These are phyloP conservation scores for Phodopus roborovskii DNA, from an alignment of 2,113 vertebrate genomes.

Conservation along the genomic window DNA sequence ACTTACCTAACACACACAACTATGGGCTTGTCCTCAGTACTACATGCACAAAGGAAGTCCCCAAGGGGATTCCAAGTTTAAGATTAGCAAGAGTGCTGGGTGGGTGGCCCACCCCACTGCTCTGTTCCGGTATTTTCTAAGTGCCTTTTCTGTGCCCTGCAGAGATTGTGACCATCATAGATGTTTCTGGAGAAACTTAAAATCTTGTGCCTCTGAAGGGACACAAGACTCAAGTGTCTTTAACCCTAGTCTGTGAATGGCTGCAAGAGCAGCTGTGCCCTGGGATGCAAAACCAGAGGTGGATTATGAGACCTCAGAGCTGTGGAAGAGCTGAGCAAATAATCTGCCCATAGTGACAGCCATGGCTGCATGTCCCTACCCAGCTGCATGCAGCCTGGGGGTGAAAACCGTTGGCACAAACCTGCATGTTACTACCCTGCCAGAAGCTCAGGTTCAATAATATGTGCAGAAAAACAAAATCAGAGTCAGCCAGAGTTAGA, in stretches of 20 bases:
- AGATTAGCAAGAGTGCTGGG: background rate
- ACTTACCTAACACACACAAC: background rate
- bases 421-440: background rate
- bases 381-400: background rate
- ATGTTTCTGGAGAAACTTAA: conserved; percentile 23
- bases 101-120: background rate
- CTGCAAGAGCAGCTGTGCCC: background rate
- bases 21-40: background rate
- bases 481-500: background rate
- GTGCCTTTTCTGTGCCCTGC: conserved; percentile 53
- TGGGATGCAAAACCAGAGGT: background rate
- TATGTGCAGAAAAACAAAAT: background rate
- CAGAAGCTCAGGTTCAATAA: background rate
- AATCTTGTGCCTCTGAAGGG: background rate
- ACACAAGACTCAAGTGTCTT: background rate
- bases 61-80: background rate
- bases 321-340: too few species aligned
- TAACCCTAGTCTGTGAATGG: background rate
- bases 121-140: background rate
- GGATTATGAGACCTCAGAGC: background rate
- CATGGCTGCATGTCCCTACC: background rate
- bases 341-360: background rate
- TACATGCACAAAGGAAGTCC: background rate
- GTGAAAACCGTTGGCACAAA: background rate
- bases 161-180: background rate